Base-by-base conservation (phyloP, 2,888 invertebrate species). In the Pasiphila rectangulata region DNA sequence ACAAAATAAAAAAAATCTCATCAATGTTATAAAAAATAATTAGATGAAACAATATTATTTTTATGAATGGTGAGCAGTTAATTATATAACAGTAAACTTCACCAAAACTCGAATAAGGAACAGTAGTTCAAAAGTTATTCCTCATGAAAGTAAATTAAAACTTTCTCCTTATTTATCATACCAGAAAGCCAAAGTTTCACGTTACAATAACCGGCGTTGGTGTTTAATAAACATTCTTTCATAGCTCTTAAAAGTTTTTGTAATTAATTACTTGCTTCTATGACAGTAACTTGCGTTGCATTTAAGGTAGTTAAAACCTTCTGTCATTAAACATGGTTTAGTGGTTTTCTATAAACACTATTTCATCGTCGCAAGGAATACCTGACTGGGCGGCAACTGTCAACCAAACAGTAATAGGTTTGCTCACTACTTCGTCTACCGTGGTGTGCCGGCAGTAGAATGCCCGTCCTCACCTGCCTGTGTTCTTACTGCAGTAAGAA, bases 61-160 rank as follows among this genome's bases (percentile, higher is more conserved):
- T 10, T n/a, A 30, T 15, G 15, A 7, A 3, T 6, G 7, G 0
- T 19, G 9, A 30, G 17, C 17, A 16, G 32, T 10, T 32, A 17
- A 32, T 32, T 32, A 32, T 32, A n/a, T 27, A 17, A 16, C 32
- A 32, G 17, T 32, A 24, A 38, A 32, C 30, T 32, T 38, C 25
- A 32, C 12, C 1, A 23, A 9, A 44, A 45, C 37, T 41, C 34
- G 32, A 41, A 41, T 42, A 19, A 34, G 13, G 32, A 42, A 42
- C 10, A 24, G 15, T 10, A 15, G 32, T 5, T 17, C 17, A 19
- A 32, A n/a, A 32, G 17, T 32, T 32, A 2, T 9, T 16, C n/a
- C 43, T 38, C 38, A 38, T 45, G 20, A 38, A 45, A 45, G 30
- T 45, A 38, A 45, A 45, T 38, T 45, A 38, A 45, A 45, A 38